phyloP scores from a whole-genome alignment of 2,888 invertebrate species.

The Eupithecia abbreviata region DNA sequence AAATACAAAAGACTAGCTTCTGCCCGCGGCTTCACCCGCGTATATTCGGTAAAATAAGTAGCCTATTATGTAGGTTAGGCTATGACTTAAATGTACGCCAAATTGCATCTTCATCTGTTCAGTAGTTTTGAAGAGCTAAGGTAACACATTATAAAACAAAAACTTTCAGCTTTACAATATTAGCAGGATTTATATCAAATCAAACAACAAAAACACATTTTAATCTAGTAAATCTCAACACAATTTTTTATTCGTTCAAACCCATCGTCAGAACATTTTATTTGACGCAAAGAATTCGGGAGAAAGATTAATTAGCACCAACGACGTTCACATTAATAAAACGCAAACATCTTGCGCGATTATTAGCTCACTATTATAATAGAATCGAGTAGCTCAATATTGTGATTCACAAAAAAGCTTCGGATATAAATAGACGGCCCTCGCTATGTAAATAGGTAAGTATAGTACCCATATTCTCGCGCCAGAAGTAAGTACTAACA shows the following conservation, averaged over 20 bases:
- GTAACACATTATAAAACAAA: too few species aligned
- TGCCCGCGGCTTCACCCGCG: too few species aligned
- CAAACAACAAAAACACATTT: neutral
- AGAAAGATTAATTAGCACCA: slow-evolving; percentile 31
- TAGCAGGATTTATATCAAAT: neutral
- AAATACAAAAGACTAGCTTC: too few species aligned
- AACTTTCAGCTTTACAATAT: too few species aligned
- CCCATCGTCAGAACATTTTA: slow-evolving; percentile 23
- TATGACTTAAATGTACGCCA: too few species aligned
- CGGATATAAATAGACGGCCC: slow-evolving; percentile 61
- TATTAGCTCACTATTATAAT: slow-evolving; percentile 54
- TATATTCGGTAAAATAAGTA: too few species aligned
- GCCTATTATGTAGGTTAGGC: too few species aligned
- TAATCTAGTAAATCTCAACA: neutral
- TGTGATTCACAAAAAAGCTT: slow-evolving; percentile 64
- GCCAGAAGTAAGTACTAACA: slow-evolving; percentile 58
- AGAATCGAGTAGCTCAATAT: slow-evolving; percentile 46
- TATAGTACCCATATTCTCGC: slow-evolving; percentile 55
- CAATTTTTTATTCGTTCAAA: slow-evolving; percentile 13
- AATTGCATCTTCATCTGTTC: too few species aligned
- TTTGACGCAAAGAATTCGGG: slow-evolving; percentile 33
- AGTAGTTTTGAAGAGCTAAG: too few species aligned
- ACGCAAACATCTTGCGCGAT: slow-evolving; percentile 29
- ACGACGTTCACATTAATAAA: slow-evolving; percentile 26
- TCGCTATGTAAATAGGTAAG: slow-evolving; percentile 43